Percentiles rank a stretch among this genome's conserved stretches.
Evolutionary conservation across 2,888 invertebrate species (phyloP).

Genomic region (Cylindroiulus punctatus): DNA sequence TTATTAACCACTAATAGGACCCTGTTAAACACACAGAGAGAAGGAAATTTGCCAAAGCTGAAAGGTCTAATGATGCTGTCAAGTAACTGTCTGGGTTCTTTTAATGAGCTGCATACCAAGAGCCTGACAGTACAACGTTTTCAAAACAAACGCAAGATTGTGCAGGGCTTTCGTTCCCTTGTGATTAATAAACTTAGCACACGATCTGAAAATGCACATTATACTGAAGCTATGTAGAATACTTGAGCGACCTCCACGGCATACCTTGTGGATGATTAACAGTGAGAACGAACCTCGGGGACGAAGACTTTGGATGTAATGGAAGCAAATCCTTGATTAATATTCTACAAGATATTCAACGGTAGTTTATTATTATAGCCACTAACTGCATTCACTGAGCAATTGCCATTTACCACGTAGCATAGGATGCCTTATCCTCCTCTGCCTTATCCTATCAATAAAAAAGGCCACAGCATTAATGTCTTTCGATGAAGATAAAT

Average conservation of each 20-base stretch:
- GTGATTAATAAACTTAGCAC: neutral
- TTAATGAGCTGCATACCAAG: neutral
- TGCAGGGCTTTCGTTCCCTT: neutral
- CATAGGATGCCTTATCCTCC: too few relatives aligned
- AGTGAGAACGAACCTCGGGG: neutral
- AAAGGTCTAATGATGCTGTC: neutral
- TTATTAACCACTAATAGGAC: conserved; percentile 9
- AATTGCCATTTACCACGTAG: too few relatives aligned
- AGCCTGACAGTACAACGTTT: neutral
- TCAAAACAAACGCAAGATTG: neutral
- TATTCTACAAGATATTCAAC: neutral
- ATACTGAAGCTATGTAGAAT: neutral
- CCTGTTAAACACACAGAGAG: neutral
- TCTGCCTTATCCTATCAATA: too few relatives aligned
- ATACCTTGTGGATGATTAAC: neutral
- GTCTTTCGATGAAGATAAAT: too few relatives aligned
- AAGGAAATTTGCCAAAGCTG: neutral
- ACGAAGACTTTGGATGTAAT: neutral
- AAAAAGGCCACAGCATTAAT: too few relatives aligned
- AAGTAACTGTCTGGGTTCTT: neutral
- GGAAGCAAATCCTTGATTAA: neutral
- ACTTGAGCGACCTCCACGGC: conserved; percentile 2
- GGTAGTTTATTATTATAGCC: neutral
- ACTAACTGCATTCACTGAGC: too few relatives aligned
- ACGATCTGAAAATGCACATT: neutral